Evolutionary conservation across 2,888 invertebrate genomes (phyloP).

Genomic region (Matsumyia berberina): DNA sequence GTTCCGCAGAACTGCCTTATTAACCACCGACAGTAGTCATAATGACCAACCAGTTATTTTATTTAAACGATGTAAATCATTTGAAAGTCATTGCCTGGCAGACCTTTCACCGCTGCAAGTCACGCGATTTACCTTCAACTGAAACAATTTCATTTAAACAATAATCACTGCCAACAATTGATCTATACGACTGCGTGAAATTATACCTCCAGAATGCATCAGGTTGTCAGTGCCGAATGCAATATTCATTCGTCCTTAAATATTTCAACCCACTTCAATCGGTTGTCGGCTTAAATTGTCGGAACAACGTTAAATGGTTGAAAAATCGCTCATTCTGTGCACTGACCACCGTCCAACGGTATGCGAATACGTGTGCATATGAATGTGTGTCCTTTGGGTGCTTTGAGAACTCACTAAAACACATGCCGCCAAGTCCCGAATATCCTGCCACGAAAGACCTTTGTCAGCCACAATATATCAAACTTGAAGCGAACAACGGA

Average conservation of each 20-base stretch:
- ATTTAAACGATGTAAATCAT: constrained; percentile 15
- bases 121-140: constrained; percentile 10
- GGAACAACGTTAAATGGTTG: constrained; percentile 50
- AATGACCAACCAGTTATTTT: not conserved
- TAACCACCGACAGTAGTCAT: too few species aligned
- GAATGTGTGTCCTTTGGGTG: not conserved
- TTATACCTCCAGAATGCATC: constrained; percentile 43
- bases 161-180: constrained; percentile 7
- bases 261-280: not conserved
- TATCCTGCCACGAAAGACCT: constrained; percentile 68
- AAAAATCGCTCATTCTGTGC: constrained; percentile 53
- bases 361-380: not conserved
- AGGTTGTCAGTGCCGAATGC: constrained; percentile 42
- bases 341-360: constrained; percentile 41
- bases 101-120: not conserved
- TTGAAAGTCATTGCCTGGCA: not conserved
- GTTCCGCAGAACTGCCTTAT: too few species aligned
- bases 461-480: constrained; percentile 75
- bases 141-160: constrained; percentile 21
- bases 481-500: constrained; percentile 74
- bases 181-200: constrained; percentile 17
- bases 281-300: constrained; percentile 35
- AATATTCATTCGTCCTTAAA: constrained; percentile 54
- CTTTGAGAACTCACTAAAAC: constrained; percentile 16
- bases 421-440: constrained; percentile 57